Evolutionary conservation across 2,888 invertebrate genomes (phyloP).

Genomic region (Thalpophila matura): DNA sequence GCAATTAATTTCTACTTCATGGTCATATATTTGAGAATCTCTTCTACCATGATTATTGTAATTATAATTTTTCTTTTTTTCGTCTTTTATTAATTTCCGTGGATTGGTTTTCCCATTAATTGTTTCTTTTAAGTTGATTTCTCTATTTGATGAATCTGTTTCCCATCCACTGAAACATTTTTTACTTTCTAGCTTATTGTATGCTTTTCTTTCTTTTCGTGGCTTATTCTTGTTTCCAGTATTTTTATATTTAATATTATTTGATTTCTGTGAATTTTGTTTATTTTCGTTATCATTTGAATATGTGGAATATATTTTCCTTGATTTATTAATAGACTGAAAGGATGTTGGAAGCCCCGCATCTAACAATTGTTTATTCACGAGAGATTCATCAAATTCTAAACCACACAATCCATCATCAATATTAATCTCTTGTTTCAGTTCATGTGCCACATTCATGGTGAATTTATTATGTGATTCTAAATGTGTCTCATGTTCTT

Average conservation of each 20-base stretch:
- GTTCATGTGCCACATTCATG: not conserved
- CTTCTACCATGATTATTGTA: not conserved
- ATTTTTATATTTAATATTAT: not conserved
- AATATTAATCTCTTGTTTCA: not conserved
- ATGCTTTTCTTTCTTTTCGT: not conserved
- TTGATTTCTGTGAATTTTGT: not conserved
- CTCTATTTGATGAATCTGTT: not conserved
- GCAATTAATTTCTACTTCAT: slow-evolving; percentile 4
- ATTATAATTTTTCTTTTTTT: not conserved
- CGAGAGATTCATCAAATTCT: slow-evolving; percentile 26
- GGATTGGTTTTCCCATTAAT: not conserved
- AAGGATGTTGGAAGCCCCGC: slow-evolving; percentile 73
- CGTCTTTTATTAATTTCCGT: not conserved
- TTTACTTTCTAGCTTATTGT: not conserved
- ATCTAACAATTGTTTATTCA: slow-evolving; percentile 55
- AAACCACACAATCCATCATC: slow-evolving; percentile 17
- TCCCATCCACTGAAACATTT: not conserved
- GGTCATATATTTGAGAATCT: not conserved
- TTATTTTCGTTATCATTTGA: slow-evolving; percentile 9
- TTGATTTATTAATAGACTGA: slow-evolving; percentile 48
- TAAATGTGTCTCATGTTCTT: not conserved
- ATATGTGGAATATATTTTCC: slow-evolving; percentile 5
- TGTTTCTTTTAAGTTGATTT: not conserved
- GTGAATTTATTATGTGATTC: not conserved
- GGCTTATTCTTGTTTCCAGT: slow-evolving; percentile 2